Base-by-base conservation (phyloP, 2,888 invertebrate species). In the Athetis lepigone region DNA sequence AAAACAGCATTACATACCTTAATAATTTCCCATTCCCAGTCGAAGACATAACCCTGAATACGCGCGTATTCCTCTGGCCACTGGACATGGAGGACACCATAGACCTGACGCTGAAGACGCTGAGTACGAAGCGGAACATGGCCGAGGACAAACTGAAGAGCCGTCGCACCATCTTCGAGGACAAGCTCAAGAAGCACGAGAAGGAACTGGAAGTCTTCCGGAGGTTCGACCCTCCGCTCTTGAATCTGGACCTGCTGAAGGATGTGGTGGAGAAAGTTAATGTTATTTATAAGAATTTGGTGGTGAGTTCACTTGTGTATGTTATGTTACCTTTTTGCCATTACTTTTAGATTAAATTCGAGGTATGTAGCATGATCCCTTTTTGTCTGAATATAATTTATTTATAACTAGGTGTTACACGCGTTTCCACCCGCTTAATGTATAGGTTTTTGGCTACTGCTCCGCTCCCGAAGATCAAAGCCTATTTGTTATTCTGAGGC, bases 41-140 rank as follows among this genome's bases (percentile, higher is more conserved):
- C 81, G 98, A 98, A 73, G 98, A 99, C 86, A 96, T 99, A 65
- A 96, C 97, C 79, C 93, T 98, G 59, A 98, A 98, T 94, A 96
- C 97, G 9, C 96, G 98, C 62, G 97, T 98, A 27, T 98, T 99
- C 90, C 96, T 98, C 45, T 98, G 99, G 98, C 99, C 99, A 0
- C 97, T 97, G 58, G 98, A 98, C 84, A 97, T 99, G 96, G 98
- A 98, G 84, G 96, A 96, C 33, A 97, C 98, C 43, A 97, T 99
- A 82, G 98, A 98, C 81, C 92, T 98, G 66, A 97, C 97, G 0
- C 95, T 96, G 18, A 96, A 96, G 65, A 95, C 98, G 33, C 95
- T 98, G 16, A 96, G 96, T 81, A 96, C 97, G 84, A 97, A 97
- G 84, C 96, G 97, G 76, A 96, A 96, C 45, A 97, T 97, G 90